Base-by-base conservation (phyloP, 2,797 vertebrate genomes). In the Mormyrus proboscirostris region DNA sequence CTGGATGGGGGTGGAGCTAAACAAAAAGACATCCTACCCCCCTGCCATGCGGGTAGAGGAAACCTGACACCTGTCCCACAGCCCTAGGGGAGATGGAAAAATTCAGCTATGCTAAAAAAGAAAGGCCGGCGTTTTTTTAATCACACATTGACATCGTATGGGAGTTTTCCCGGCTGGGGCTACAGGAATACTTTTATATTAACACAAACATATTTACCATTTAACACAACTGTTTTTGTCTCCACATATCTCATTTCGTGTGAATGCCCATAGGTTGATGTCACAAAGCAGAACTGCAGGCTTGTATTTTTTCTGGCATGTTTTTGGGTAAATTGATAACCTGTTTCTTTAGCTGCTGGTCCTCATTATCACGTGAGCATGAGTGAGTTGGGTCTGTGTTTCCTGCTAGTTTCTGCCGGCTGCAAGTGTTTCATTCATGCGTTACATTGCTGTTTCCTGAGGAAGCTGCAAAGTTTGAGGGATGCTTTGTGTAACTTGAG, bases 101-200 rank as follows among this genome's bases (percentile, higher is more conserved):
- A 95, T 95, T 95, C 89, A 95, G n/a, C 91, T 91, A 19, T 87
- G 90, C 89, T 38, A 50, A 44, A 85, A 47, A n/a, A 84, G 87
- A 44, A 87, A 88, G 12, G 25, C 57, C 57, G 2, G n/a, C 19
- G 4, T 29, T 62, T 47, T 44, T 16, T 29, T 65, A 4, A 69
- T 38, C 33, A 44, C 6, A 62, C 14, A 65, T 41, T 59, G 29
- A 65, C 33, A 22, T 55, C 9, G 51, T 57, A 57, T 51, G 29
- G 44, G 22, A 14, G 47, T 86, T 86, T 57, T 87, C 25, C 53
- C 8, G 16, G 8, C 33, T 41, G 76, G 76, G 16, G 50, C 25
- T 53, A 53, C 84, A 86, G 84, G 10, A 29, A 86, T 51, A 51
- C 84, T 86, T 51, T 53, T 14, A 53, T 53, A 33, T 33, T 29